Base-by-base conservation (phyloP, 2,113 vertebrate genomes). In the Otus sunia region DNA sequence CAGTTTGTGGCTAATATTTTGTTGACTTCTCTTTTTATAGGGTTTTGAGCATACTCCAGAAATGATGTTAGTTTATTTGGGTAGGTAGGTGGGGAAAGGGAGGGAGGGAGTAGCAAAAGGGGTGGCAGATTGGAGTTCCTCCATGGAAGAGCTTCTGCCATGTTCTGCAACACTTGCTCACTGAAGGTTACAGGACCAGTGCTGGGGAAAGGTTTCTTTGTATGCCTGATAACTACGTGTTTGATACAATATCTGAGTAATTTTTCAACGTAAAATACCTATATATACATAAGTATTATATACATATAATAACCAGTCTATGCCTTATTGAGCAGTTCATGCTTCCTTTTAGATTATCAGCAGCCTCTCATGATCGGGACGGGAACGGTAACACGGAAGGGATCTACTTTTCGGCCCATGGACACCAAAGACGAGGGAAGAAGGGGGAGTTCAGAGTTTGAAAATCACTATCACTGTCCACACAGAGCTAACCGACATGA, bases 371-470 rank as follows among this genome's bases (percentile, higher is more conserved):
- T 99, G 98, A 98, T 99, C 0, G 98, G 99, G 64, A 98, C 98
- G 3, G 99, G 98, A 34, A 98, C 97, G 0, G 98, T 99, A 43
- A 97, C 98, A 12, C 96, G 99, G 74, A 99, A 99, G 93, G 99
- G 99, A 95, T 99, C 99, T 73, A 99, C 99, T 63, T 99, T 99
- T 96, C 98, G 98, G 76, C 99, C 99, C 41, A 98, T 98, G 97
- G 99, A 99, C 95, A 93, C 95, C 0, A 97, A 99, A 23, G 72
- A 95, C 0, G 97, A 95, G 23, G 98, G 97, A 67, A 93, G 95
- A 19, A 83, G 88, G 21, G 58, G 56, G 13, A 86, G 79, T 18
- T 20, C 75, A 3, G 98, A 98, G 45, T 90, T 94, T 0, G 59
- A 96, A 52, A 93, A 97, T 36, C 98, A 99, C 97, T 99, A 99